These are phyloP conservation scores for Crocidura indochinensis DNA, from an alignment of 2,797 vertebrate genomes.

Conservation along the genomic window DNA sequence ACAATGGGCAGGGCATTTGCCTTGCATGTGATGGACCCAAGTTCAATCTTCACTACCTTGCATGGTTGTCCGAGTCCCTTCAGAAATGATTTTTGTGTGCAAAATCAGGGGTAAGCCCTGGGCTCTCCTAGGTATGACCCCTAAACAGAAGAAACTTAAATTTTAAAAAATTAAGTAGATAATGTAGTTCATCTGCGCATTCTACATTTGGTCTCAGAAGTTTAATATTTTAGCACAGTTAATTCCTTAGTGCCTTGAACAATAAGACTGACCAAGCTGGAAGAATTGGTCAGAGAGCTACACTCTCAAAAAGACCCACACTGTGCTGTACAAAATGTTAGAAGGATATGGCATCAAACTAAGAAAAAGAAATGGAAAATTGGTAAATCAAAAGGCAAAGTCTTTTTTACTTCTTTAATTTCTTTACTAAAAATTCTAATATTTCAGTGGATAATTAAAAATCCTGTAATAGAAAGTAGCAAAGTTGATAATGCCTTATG, in stretches of 20 bases:
- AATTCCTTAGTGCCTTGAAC: background rate
- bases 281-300: background rate
- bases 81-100: no score
- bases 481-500: conserved; percentile 39
- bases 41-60: no score
- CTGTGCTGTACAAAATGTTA: background rate
- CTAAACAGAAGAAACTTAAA: background rate
- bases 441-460: conserved; percentile 52
- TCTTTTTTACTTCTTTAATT: background rate
- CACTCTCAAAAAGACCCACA: background rate
- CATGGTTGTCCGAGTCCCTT: no score
- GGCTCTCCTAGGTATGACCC: no score
- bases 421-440: background rate
- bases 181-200: no score
- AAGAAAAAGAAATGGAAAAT: conserved; percentile 32
- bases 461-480: background rate
- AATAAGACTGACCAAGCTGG: background rate
- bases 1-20: no score
- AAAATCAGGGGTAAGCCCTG: no score
- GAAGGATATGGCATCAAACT: background rate
- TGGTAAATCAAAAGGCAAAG: background rate
- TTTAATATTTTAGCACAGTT: conserved; percentile 11
- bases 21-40: no score
- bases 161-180: no score
- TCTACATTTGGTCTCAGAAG: background rate